phyloP scores from a whole-genome alignment of 53 echinoderm and acorn worm species.

The Arbacia lixula region DNA sequence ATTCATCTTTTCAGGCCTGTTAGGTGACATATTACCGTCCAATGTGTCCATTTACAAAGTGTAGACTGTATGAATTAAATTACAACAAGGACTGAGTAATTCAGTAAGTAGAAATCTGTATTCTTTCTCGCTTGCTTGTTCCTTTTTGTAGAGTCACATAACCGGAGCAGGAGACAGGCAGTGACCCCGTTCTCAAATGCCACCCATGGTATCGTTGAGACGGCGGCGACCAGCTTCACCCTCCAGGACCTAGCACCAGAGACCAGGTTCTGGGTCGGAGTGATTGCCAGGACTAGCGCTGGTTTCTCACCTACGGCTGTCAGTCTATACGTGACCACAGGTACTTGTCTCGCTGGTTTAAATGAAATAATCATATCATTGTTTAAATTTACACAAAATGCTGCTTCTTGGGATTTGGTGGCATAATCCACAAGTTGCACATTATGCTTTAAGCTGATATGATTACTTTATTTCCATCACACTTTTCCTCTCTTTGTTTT shows the following conservation, averaged over 20 bases:
- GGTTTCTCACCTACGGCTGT: slow-evolving; percentile 63
- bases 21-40: too few relatives aligned
- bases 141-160: background rate
- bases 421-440: too few relatives aligned
- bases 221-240: slow-evolving; percentile 63
- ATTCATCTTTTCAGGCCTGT: too few relatives aligned
- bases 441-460: too few relatives aligned
- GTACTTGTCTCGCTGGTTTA: slow-evolving; percentile 31
- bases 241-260: slow-evolving; percentile 71
- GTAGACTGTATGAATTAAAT: too few relatives aligned
- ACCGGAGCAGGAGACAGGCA: slow-evolving; percentile 36
- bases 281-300: slow-evolving; percentile 76
- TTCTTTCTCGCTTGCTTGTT: too few relatives aligned
- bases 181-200: slow-evolving; percentile 48
- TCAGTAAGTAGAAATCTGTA: background rate
- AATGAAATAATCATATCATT: too few relatives aligned
- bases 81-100: background rate
- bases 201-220: slow-evolving; percentile 73
- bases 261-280: slow-evolving; percentile 65
- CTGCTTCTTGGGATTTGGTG: too few relatives aligned
- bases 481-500: too few relatives aligned
- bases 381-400: too few relatives aligned
- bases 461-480: too few relatives aligned
- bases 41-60: too few relatives aligned
- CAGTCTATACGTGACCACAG: slow-evolving; percentile 63